These are phyloP conservation scores for Pocota personata DNA, from an alignment of 2,888 invertebrate genomes.

Conservation along the genomic window DNA sequence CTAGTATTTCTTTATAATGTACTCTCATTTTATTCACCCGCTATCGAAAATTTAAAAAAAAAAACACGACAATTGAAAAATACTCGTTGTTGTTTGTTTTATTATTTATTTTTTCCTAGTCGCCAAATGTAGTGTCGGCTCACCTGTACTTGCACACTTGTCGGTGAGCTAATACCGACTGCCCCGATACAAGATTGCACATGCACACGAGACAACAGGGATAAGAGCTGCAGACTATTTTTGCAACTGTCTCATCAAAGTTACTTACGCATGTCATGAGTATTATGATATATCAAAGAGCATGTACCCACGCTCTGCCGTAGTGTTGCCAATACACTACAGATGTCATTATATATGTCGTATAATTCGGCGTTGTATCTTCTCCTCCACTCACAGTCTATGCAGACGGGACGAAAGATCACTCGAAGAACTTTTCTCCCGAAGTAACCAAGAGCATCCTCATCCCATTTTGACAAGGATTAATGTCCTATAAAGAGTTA, in stretches of 20 bases:
- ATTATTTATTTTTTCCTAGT: background rate
- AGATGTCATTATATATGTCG: too few relatives aligned
- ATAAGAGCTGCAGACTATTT: background rate
- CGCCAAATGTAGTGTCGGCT: slow-evolving; percentile 5
- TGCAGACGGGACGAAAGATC: too few relatives aligned
- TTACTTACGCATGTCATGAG: background rate
- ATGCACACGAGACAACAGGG: slow-evolving; percentile 4
- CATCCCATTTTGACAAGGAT: too few relatives aligned
- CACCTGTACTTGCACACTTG: background rate
- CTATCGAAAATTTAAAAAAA: too few relatives aligned
- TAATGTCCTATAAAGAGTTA: too few relatives aligned
- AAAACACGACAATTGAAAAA: too few relatives aligned
- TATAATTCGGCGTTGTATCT: too few relatives aligned
- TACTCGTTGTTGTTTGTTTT: background rate
- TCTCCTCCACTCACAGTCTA: too few relatives aligned
- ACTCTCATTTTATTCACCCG: background rate
- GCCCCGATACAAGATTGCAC: background rate
- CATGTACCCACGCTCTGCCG: background rate
- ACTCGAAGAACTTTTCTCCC: too few relatives aligned
- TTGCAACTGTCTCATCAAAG: background rate
- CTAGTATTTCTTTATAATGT: too few relatives aligned
- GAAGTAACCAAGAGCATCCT: too few relatives aligned
- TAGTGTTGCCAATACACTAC: background rate
- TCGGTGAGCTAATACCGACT: background rate
- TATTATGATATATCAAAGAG: background rate